Base-by-base conservation (phyloP, 2,797 vertebrate genomes). In the Gambusia yucatana region DNA sequence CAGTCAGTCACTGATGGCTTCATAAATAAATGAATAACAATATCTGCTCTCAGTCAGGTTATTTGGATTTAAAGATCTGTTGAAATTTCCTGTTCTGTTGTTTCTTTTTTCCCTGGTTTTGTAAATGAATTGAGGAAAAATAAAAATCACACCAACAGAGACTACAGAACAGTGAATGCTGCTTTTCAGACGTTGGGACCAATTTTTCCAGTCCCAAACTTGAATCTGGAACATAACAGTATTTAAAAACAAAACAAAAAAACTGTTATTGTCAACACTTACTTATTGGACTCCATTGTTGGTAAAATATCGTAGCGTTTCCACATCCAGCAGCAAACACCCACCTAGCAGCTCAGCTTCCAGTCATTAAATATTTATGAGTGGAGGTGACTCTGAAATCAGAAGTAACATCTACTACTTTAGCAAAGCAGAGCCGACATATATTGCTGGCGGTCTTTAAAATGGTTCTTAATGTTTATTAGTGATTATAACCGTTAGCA, bases 331-430 rank as follows among this genome's bases (percentile, higher is more conserved):
- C 20, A 69, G n/a, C 9, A 43, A 41, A 22, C 22, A 4, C 39
- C 22, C 30, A 20, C 16, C 65, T 13, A 69, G 33, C 39, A 43
- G 39, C 39, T 41, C 20, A 2, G 11, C 65, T 69, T 22, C 65
- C 39, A 69, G 22, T 36, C 39, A 43, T 69, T 69, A 69, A 69
- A 43, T 69, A 69, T 43, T 69, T 39, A 69, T 69, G 39, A 69
- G 22, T 13, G 39, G 39, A 69, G 22, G 22, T 43, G 39, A 69
- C 22, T 25, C 20, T 41, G 55, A 61, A 28, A 61, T 30, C 57
- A 13, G 22, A n/a, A 69, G 20, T 5, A 69, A 43, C 22, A 25
- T 10, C 22, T 4, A n/a, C 63, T n/a, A 67, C 22, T 25, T 69
- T 44, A 44, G 41, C 5, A 25, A n/a, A 69, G 13, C 22, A 20